Evolutionary conservation across 1,140 invertebrate species (phyloP).

Genomic region (Rhynchophorus ferrugineus): DNA sequence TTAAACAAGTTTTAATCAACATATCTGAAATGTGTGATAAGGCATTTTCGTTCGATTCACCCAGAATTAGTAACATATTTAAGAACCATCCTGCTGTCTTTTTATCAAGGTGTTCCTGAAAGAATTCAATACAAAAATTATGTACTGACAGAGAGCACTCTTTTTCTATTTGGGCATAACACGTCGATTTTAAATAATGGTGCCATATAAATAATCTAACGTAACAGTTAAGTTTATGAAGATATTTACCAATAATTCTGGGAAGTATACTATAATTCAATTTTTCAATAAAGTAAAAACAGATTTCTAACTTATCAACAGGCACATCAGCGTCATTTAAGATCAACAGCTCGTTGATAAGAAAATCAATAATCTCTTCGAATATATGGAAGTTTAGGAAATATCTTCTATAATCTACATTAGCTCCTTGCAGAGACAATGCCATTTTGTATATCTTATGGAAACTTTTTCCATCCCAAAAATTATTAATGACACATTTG

Average conservation of each 20-base stretch:
- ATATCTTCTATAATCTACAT: background rate
- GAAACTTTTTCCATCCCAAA: conserved; percentile 8
- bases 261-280: background rate
- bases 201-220: background rate
- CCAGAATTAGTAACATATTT: background rate
- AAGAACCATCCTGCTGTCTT: background rate
- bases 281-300: background rate
- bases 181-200: background rate
- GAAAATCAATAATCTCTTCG: conserved; percentile 1
- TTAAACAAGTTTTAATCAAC: background rate
- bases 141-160: background rate
- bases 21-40: background rate
- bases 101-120: background rate
- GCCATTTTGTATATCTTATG: conserved; percentile 5
- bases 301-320: conserved; percentile 2
- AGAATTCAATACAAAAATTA: conserved; percentile 3
- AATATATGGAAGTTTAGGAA: background rate
- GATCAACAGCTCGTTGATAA: conserved; percentile 1
- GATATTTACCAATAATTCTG: background rate
- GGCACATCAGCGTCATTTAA: background rate
- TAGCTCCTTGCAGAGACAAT: background rate
- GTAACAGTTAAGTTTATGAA: background rate
- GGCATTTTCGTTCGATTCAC: background rate
- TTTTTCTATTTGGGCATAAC: background rate
- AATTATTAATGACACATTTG: conserved; percentile 4